A percentile compares a stretch with the other conserved stretches of the same genome.
These are phyloP conservation scores for Felis chaus DNA, from an alignment of 2,113 vertebrate genomes.

Conservation along the genomic window DNA sequence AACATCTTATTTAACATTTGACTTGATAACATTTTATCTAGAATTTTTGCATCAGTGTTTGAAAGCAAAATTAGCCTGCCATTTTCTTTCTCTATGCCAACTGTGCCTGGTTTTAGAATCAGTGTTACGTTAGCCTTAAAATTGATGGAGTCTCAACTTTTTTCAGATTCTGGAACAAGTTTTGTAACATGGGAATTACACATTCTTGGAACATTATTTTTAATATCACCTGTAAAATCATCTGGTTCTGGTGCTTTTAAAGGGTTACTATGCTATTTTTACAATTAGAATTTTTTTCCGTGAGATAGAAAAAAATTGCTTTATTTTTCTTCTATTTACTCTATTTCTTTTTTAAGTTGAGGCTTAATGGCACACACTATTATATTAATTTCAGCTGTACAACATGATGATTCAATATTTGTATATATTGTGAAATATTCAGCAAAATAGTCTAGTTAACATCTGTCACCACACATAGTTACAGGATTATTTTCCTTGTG, in stretches of 20 bases:
- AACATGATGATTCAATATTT: not conserved
- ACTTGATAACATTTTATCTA: not conserved
- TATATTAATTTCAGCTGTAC: not conserved
- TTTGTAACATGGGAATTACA: not conserved
- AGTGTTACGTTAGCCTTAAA: not conserved
- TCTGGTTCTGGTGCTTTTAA: not conserved
- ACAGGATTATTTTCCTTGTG: not conserved
- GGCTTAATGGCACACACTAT: not conserved
- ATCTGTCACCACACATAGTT: not conserved
- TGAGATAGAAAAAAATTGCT: not conserved
- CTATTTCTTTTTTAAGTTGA: not conserved
- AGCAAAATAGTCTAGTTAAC: not conserved
- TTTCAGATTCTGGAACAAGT: not conserved
- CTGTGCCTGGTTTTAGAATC: not conserved
- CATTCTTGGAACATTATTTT: not conserved
- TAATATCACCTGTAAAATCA: not conserved
- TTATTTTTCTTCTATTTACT: not conserved
- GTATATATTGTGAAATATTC: not conserved
- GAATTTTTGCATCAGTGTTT: not conserved
- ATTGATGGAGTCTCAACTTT: not conserved
- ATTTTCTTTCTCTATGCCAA: not conserved
- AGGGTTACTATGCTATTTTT: not conserved
- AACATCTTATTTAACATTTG: not conserved
- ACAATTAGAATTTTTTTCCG: conserved; percentile 3
- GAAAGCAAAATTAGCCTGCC: not conserved